phyloP scores from a whole-genome alignment of 2,797 vertebrate species.

The Coreius guichenoti region DNA sequence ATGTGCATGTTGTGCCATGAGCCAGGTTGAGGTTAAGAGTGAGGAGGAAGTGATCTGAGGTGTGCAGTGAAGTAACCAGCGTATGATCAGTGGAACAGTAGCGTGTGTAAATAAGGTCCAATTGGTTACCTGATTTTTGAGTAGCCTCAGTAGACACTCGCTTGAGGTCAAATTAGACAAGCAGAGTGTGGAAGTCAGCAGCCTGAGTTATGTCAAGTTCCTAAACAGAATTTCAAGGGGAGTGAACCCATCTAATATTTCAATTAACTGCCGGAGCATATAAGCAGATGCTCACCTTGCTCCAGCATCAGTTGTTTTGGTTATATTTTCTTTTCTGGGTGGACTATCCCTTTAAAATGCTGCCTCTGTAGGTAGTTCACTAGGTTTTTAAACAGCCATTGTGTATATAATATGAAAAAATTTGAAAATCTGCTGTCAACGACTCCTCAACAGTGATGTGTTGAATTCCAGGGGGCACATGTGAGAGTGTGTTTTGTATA shows the following conservation, averaged over 20 bases:
- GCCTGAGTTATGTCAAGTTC: no score
- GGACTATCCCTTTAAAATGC: neutral
- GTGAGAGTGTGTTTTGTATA: constrained; percentile 38
- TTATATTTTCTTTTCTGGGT: neutral
- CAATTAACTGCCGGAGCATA: neutral
- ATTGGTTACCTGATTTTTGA: neutral
- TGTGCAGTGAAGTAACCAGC: neutral
- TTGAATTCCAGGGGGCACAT: constrained; percentile 31
- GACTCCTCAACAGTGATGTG: constrained; percentile 28
- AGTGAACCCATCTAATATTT: neutral
- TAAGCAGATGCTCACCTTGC: no score
- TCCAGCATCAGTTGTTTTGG: no score
- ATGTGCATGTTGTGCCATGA: neutral
- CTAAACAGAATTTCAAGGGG: no score
- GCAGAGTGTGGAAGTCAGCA: no score
- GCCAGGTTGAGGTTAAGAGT: neutral
- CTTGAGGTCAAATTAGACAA: no score
- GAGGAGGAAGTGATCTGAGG: neutral
- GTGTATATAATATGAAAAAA: neutral
- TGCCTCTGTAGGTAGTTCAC: neutral
- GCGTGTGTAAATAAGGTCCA: neutral
- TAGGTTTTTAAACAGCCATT: neutral
- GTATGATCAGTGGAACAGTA: neutral
- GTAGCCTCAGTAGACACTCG: no score
- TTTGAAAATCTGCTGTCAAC: neutral